These are phyloP conservation scores for Drosophila parvula DNA, from an alignment of 1,140 invertebrate species.

Conservation along the genomic window DNA sequence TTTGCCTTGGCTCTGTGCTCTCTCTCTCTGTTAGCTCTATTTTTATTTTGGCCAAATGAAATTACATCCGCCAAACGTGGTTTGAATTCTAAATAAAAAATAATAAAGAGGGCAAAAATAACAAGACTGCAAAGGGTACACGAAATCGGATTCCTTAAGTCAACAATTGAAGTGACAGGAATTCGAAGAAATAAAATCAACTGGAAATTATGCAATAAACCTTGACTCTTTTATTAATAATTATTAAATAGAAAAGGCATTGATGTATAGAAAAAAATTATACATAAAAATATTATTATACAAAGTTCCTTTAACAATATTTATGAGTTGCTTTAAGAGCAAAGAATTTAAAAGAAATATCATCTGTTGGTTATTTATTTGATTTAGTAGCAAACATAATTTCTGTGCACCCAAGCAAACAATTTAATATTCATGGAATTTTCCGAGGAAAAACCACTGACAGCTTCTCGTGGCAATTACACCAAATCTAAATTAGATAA, in stretches of 20 bases:
- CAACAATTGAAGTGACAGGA: not conserved
- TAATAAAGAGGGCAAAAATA: not conserved
- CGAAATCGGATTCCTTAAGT: constrained; percentile 9
- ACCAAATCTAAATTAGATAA: constrained; percentile 27
- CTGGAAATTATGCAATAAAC: not conserved
- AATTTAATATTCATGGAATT: constrained; percentile 32
- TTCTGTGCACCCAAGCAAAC: not conserved
- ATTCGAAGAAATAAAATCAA: not conserved
- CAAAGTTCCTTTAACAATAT: not conserved
- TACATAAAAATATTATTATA: not conserved
- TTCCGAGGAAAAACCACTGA: constrained; percentile 17
- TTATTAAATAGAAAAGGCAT: not conserved
- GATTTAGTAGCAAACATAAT: not conserved
- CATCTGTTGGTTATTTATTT: not conserved
- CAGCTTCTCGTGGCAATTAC: constrained; percentile 22
- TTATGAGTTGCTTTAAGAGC: not conserved
- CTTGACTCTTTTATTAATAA: not conserved
- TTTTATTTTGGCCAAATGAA: constrained; percentile 31
- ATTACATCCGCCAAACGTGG: constrained; percentile 57
- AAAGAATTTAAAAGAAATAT: not conserved
- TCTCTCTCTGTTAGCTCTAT: not conserved
- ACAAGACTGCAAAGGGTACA: not conserved
- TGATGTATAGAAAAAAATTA: not conserved
- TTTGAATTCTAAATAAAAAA: constrained; percentile 32
- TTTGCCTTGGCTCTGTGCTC: constrained; percentile 22